Evolutionary conservation across 1,140 invertebrate genomes (phyloP), one percentile per base, ranked within the genome.

Genomic region (Triops longicaudatus): DNA sequence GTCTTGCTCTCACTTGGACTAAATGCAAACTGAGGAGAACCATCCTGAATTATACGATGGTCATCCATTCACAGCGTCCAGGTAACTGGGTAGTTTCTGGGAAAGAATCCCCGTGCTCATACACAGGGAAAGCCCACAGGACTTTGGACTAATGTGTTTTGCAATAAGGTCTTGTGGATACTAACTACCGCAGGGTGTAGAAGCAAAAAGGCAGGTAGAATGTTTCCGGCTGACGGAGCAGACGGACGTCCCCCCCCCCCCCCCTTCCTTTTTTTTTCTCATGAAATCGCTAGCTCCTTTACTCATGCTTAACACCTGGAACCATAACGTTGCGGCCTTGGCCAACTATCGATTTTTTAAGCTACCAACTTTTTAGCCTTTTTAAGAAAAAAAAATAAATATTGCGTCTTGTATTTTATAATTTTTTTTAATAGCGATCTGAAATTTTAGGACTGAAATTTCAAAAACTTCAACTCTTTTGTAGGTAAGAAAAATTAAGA

Each of bases 281-380:
- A 7, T 2, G 31, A 63, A 63, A 14, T 63, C 50, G 4, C 50
- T 22, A 17, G 17, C 50, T 63, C 44, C 50, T 63, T 63, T 63
- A 63, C 14, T 63, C 50, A 63, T 9, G 50, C 50, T 63, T 63
- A 63, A 63, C 50, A 63, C 50, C 50, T 63, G 50, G 50, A 63
- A 63, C n/a, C 50, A 63, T 63, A 63, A 63, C 50, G 50, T 14
- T 63, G n/a, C 50, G 50, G 50, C 50, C 50, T 63, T 63, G 50
- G 50, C 50, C 50, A 63, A 63, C 50, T 63, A 63, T 63, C 50
- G 50, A 63, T 63, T 63, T 63, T 63, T 63, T 14, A n/a, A n/a
- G 10, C n/a, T 63, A 14, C 50, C 6, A n/a, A 6, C 22, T 63
- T 63, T n/a, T 7, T 63, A 22, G 2, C 6, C 6, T 63, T 63